These are phyloP conservation scores for Triops longicaudatus DNA, from an alignment of 1,140 invertebrate species.

Conservation along the genomic window DNA sequence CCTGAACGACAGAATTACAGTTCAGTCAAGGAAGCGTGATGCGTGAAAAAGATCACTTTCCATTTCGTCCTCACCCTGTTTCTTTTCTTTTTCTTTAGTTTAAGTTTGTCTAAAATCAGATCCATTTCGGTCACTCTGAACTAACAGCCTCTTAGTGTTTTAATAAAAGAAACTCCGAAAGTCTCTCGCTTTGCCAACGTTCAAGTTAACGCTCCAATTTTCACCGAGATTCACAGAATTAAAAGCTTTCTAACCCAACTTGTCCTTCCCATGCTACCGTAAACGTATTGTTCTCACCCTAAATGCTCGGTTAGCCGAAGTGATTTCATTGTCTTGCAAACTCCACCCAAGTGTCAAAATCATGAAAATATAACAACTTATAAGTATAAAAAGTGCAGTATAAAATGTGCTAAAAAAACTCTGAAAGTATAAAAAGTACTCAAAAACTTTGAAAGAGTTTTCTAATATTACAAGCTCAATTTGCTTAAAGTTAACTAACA, in stretches of 20 bases:
- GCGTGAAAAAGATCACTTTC: conserved; percentile 7
- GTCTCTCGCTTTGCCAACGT: no score
- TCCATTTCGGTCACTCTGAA: conserved; percentile 16
- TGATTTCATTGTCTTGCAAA: not conserved
- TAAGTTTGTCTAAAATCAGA: conserved; percentile 20
- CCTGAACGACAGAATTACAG: no score
- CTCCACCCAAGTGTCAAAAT: not conserved
- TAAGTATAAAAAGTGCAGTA: no score
- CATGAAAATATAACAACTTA: not conserved
- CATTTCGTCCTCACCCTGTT: not conserved
- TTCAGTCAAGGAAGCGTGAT: conserved; percentile 13
- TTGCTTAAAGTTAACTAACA: no score
- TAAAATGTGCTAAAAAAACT: no score
- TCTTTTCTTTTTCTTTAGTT: not conserved
- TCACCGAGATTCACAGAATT: not conserved
- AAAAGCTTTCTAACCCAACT: not conserved
- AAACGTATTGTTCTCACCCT: not conserved
- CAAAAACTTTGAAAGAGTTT: no score
- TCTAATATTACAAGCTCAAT: no score
- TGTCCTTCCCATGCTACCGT: not conserved
- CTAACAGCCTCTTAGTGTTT: not conserved
- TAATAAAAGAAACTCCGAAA: not conserved
- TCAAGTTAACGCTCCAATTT: no score
- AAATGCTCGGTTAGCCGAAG: no score
- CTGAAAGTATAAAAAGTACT: not conserved